phyloP scores from a whole-genome alignment of 2,797 vertebrate species.

The Sternotherus odoratus region DNA sequence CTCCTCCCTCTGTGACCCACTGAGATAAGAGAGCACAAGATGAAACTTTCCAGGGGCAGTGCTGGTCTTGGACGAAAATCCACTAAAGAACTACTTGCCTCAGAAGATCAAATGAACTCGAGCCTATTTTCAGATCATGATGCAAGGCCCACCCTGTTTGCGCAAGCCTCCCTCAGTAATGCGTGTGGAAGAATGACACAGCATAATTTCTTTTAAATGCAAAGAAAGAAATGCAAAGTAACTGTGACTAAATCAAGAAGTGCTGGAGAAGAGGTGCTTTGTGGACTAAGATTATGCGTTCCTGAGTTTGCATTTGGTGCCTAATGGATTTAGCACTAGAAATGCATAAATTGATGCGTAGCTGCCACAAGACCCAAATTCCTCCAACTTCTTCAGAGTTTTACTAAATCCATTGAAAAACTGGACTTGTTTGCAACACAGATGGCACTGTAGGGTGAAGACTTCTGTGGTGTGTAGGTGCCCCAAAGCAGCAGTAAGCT shows the following conservation, averaged over 20 bases:
- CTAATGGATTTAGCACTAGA: not conserved
- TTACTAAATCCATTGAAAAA: not conserved
- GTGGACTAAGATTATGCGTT: not conserved
- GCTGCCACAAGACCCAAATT: not conserved
- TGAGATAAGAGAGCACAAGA: not conserved
- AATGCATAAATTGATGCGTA: not conserved
- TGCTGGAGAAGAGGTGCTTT: not conserved
- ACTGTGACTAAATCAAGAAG: not conserved
- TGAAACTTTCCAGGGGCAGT: not conserved
- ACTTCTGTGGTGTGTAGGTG: not conserved
- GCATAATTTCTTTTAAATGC: not conserved
- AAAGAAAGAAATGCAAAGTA: not conserved
- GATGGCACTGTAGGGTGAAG: not conserved
- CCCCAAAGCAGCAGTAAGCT: not conserved
- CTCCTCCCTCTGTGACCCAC: not conserved
- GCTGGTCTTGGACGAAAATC: not conserved
- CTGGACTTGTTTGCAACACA: not conserved
- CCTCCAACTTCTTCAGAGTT: not conserved
- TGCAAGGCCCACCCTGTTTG: not conserved
- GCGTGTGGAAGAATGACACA: not conserved
- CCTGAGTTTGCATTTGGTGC: not conserved
- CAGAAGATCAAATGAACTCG: not conserved
- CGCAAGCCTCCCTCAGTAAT: not conserved
- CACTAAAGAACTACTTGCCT: not conserved
- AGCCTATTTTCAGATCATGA: not conserved